Evolutionary conservation across 2,888 invertebrate species (phyloP).

Genomic region (Diarsia mendica): DNA sequence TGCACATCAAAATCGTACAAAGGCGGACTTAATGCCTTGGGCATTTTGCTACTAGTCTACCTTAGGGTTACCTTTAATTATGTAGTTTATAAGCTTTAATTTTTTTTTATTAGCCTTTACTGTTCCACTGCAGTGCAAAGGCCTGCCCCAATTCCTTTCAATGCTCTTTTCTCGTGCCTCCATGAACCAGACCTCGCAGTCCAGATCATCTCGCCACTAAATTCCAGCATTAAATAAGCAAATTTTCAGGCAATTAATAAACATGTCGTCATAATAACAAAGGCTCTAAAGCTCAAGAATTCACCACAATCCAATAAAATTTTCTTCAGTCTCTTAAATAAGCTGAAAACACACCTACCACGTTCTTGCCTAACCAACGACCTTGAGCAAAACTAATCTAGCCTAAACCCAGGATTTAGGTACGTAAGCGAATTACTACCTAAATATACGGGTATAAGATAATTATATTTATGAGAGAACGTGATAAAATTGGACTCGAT

Average conservation of each 20-base stretch:
- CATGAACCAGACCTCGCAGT: too few relatives aligned
- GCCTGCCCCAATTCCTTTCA: too few relatives aligned
- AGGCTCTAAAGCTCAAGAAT: neutral
- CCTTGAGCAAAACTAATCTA: slow-evolving; percentile 37
- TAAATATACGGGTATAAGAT: slow-evolving; percentile 42
- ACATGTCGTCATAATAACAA: neutral
- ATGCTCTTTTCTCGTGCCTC: too few relatives aligned
- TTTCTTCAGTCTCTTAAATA: neutral
- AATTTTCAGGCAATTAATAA: neutral
- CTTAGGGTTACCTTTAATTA: too few relatives aligned
- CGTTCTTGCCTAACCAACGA: slow-evolving; percentile 5
- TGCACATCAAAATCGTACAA: too few relatives aligned
- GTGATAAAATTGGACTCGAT: slow-evolving; percentile 37
- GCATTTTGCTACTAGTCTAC: too few relatives aligned
- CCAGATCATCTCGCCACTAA: too few relatives aligned
- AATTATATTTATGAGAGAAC: slow-evolving; percentile 52
- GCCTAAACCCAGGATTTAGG: slow-evolving; percentile 31
- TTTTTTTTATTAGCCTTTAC: too few relatives aligned
- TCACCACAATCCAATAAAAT: slow-evolving; percentile 9
- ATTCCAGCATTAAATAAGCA: neutral
- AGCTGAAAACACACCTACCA: slow-evolving; percentile 1
- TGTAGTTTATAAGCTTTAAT: too few relatives aligned
- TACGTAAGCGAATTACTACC: slow-evolving; percentile 43
- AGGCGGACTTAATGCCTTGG: too few relatives aligned
- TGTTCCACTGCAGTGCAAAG: too few relatives aligned